phyloP scores from a whole-genome alignment of 2,113 vertebrate genomes.

The Mionectes macconnelli region DNA sequence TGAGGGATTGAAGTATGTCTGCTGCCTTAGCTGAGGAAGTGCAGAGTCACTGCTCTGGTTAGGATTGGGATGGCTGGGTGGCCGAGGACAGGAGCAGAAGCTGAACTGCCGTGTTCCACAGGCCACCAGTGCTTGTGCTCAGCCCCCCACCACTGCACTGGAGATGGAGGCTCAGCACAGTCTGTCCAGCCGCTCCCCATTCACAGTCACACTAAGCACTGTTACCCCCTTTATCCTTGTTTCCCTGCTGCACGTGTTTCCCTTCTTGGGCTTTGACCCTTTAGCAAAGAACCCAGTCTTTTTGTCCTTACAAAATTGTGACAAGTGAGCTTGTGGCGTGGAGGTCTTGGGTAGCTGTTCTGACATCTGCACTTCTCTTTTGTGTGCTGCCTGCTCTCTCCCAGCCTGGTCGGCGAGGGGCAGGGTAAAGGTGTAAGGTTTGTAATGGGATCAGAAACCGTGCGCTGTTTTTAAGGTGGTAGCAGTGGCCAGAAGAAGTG shows the following conservation, averaged over 20 bases:
- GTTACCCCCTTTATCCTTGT: not conserved
- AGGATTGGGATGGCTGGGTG: not conserved
- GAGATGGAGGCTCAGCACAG: not conserved
- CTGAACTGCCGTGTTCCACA: not conserved
- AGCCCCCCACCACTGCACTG: not conserved
- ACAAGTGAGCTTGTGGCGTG: not conserved
- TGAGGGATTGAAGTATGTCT: not conserved
- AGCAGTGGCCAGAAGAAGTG: not conserved
- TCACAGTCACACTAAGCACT: not conserved
- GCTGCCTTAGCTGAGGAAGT: not conserved
- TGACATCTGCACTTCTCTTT: not conserved
- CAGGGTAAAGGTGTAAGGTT: not conserved
- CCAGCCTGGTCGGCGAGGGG: not conserved
- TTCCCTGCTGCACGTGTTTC: not conserved
- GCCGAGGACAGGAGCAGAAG: not conserved
- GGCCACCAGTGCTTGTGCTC: not conserved
- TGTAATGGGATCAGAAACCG: not conserved
- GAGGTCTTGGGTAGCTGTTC: not conserved
- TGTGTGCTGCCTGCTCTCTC: not conserved
- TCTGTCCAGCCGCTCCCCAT: not conserved
- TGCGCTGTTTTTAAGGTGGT: not conserved
- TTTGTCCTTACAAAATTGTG: not conserved
- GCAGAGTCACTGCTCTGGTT: not conserved
- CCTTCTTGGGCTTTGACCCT: not conserved
- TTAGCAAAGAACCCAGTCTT: not conserved